phyloP scores from a whole-genome alignment of 1,140 invertebrate genomes.

The Bombus sibiricus region DNA sequence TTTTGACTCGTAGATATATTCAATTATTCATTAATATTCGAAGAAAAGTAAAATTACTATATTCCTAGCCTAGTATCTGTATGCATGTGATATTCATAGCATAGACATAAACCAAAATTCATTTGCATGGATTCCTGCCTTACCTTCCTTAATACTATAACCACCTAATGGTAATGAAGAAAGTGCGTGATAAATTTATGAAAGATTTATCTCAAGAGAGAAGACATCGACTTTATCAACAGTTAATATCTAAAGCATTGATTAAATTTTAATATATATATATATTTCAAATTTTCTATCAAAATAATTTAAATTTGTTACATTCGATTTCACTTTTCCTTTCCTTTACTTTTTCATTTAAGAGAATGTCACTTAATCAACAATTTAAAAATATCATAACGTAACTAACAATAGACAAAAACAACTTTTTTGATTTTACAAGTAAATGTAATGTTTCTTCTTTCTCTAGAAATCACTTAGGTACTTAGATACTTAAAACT shows the following conservation, averaged over 20 bases:
- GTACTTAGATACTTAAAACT: neutral
- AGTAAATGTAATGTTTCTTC: neutral
- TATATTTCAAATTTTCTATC: neutral
- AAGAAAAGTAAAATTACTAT: neutral
- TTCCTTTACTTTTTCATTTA: neutral
- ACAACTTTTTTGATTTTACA: neutral
- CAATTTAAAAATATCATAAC: no score
- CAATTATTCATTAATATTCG: neutral
- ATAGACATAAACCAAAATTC: neutral
- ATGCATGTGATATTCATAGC: neutral
- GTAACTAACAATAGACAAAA: no score
- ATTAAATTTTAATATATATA: neutral
- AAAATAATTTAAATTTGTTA: neutral
- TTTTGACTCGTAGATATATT: neutral
- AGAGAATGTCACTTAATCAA: no score
- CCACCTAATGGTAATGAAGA: neutral
- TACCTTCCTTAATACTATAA: neutral
- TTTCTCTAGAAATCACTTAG: no score
- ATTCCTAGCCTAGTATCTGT: no score
- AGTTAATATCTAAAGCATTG: neutral
- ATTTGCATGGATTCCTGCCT: slow-evolving; percentile 1
- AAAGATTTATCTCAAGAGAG: neutral
- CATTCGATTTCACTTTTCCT: neutral
- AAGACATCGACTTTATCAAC: neutral
- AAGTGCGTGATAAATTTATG: neutral